phyloP scores from a whole-genome alignment of 2,113 vertebrate genomes.

The Mus musculus region GRCm39 chr8:45474001-45474500 shows the following conservation, averaged over 20 bases:
- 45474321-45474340: neutral
- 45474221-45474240: neutral
- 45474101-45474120: neutral
- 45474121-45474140: neutral
- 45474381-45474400: neutral
- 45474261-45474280: neutral
- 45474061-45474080: neutral
- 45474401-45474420: conserved; percentile 42
- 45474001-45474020: neutral
- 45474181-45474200: neutral
- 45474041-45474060: neutral
- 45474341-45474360: neutral
- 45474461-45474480: neutral
- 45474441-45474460: neutral
- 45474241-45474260: neutral
- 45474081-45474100: neutral
- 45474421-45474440: neutral
- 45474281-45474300: neutral
- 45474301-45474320: neutral
- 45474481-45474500: neutral
- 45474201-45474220: neutral
- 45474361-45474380: neutral
- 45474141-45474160: neutral
- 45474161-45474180: neutral
- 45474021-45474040: neutral